A percentile compares a stretch with the other conserved stretches of the same genome.
Conservation (phyloP, 2,113 vertebrate species). For the Lathamus discolor region DNA sequence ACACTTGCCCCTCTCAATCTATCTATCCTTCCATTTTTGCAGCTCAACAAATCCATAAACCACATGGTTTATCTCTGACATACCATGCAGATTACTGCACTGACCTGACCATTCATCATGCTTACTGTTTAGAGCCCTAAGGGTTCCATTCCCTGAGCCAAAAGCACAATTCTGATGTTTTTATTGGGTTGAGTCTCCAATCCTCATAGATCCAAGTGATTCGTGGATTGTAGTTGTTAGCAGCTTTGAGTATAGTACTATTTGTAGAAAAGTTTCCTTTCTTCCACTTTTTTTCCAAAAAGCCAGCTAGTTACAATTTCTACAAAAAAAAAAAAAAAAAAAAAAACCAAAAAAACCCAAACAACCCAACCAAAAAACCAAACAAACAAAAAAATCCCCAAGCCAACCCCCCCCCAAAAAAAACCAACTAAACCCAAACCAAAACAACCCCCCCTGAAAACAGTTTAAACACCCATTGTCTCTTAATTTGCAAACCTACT, state of each 20-base stretch:
- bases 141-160: background rate
- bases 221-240: background rate
- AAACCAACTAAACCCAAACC: background rate
- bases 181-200: background rate
- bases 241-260: background rate
- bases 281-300: background rate
- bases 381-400: background rate
- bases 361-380: background rate
- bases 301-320: background rate
- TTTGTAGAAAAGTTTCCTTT: background rate
- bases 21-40: background rate
- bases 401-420: background rate
- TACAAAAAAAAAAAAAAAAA: background rate
- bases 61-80: background rate
- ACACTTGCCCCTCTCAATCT: background rate
- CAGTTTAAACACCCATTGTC: background rate
- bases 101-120: background rate
- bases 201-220: background rate
- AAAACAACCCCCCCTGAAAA: background rate
- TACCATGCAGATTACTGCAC: background rate
- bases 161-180: background rate
- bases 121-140: background rate
- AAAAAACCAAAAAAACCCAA: background rate
- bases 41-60: background rate
- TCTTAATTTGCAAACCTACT: background rate